Conservation (phyloP, 37 sponge, comb jelly and placozoan genomes). For the Crambe crambe region DNA sequence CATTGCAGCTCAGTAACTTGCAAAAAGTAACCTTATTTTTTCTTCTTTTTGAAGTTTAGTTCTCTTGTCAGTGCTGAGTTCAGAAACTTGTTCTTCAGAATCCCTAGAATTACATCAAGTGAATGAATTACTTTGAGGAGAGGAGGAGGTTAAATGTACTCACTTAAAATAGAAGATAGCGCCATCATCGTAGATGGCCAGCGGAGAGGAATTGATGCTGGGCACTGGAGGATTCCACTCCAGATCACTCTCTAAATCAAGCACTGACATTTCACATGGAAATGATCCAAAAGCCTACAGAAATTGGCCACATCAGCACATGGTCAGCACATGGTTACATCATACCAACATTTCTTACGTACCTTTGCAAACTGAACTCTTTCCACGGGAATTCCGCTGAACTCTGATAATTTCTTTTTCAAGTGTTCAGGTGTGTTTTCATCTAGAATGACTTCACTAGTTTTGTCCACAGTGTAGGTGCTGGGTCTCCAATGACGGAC, state of each 20-base stretch:
- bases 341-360: neutral
- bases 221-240: slow-evolving; percentile 81
- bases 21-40: slow-evolving; percentile 52
- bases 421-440: slow-evolving; percentile 25
- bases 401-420: neutral
- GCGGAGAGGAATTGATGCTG: slow-evolving; percentile 51
- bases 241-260: slow-evolving; percentile 83
- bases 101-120: slow-evolving; percentile 55
- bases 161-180: slow-evolving; percentile 82
- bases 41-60: slow-evolving; percentile 76
- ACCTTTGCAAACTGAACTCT: slow-evolving; percentile 19
- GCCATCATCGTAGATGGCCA: slow-evolving; percentile 88
- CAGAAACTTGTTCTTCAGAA: slow-evolving; percentile 46
- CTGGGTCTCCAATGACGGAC: slow-evolving; percentile 84
- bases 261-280: slow-evolving; percentile 80
- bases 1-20: too few relatives aligned
- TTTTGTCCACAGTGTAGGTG: slow-evolving; percentile 52
- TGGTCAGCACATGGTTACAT: neutral
- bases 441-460: slow-evolving; percentile 70
- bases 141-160: neutral
- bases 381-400: slow-evolving; percentile 12
- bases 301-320: too few relatives aligned
- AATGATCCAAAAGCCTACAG: slow-evolving; percentile 74
- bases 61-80: slow-evolving; percentile 64
- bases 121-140: neutral